A percentile compares a stretch with the other conserved stretches of the same genome.
phyloP scores from a whole-genome alignment of 2,797 vertebrate species.

The Epinephelus coioides region DNA sequence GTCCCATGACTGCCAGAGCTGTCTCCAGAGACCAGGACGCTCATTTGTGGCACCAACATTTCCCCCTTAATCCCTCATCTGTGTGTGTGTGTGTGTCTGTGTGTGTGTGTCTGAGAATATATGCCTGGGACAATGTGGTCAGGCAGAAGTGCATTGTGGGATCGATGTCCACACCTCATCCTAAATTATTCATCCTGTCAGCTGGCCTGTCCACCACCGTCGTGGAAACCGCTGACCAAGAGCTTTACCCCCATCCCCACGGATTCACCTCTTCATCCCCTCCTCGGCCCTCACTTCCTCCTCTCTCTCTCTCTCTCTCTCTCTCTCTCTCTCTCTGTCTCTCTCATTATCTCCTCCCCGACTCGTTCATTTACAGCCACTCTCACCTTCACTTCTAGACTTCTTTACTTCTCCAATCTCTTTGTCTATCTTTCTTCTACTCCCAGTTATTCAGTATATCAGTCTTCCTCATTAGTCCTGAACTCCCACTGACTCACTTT shows the following conservation, averaged over 20 bases:
- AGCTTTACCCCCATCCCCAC: constrained; percentile 79
- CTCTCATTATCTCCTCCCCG: constrained; percentile 71
- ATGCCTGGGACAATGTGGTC: constrained; percentile 72
- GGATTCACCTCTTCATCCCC: constrained; percentile 78
- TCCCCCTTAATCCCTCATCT: too few species aligned
- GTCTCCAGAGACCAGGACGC: too few species aligned
- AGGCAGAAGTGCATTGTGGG: constrained; percentile 80
- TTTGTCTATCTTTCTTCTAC: constrained; percentile 71
- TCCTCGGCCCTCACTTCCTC: constrained; percentile 72
- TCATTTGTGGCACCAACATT: too few species aligned
- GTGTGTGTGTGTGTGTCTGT: constrained; percentile 29
- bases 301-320: constrained; percentile 47
- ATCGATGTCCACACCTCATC: constrained; percentile 83
- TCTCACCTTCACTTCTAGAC: constrained; percentile 53
- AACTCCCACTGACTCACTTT: constrained; percentile 69
- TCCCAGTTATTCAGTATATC: constrained; percentile 75
- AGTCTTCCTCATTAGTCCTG: constrained; percentile 78
- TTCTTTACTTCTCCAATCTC: constrained; percentile 62
- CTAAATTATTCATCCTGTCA: constrained; percentile 89
- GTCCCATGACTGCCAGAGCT: too few species aligned
- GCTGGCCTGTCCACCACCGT: constrained; percentile 76
- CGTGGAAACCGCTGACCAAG: constrained; percentile 86
- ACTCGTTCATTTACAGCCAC: constrained; percentile 62
- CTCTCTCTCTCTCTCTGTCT: constrained; percentile 33
- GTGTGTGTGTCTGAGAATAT: constrained; percentile 34